Evolutionary conservation across 2,888 invertebrate species (phyloP).

Genomic region (Lycaena phlaeas): DNA sequence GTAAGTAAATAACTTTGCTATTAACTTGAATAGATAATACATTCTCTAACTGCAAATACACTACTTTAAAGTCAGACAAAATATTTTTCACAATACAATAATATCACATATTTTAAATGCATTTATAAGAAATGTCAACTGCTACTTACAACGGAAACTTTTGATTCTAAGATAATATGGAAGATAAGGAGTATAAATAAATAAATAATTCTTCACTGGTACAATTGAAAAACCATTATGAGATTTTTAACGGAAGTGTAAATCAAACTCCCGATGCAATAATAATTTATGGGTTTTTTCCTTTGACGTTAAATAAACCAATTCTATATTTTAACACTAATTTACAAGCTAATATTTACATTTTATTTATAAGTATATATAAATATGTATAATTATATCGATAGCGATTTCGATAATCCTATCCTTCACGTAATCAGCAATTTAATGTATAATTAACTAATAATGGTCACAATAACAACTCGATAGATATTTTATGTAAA

Average conservation of each 20-base stretch:
- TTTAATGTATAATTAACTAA: constrained; percentile 72
- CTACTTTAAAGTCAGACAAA: constrained; percentile 71
- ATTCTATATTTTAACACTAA: constrained; percentile 71
- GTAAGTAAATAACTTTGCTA: constrained; percentile 24
- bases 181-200: constrained; percentile 51
- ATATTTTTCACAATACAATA: constrained; percentile 65
- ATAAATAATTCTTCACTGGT: constrained; percentile 68
- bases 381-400: constrained; percentile 72
- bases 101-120: constrained; percentile 74
- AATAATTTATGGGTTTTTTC: constrained; percentile 71
- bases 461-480: constrained; percentile 72
- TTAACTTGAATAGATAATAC: constrained; percentile 40
- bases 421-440: constrained; percentile 62
- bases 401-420: constrained; percentile 64
- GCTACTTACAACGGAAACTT: constrained; percentile 32
- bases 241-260: constrained; percentile 70
- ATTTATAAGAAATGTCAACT: constrained; percentile 56
- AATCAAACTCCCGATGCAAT: constrained; percentile 66
- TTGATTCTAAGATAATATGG: constrained; percentile 40
- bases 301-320: constrained; percentile 71
- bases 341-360: constrained; percentile 71
- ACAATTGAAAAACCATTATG: constrained; percentile 70
- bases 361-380: constrained; percentile 72
- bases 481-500: constrained; percentile 70
- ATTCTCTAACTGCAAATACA: constrained; percentile 47